Percentiles rank a stretch among this genome's conserved stretches.
Conservation (phyloP, 2,113 vertebrate species). For the Onychostoma macrolepis region DNA sequence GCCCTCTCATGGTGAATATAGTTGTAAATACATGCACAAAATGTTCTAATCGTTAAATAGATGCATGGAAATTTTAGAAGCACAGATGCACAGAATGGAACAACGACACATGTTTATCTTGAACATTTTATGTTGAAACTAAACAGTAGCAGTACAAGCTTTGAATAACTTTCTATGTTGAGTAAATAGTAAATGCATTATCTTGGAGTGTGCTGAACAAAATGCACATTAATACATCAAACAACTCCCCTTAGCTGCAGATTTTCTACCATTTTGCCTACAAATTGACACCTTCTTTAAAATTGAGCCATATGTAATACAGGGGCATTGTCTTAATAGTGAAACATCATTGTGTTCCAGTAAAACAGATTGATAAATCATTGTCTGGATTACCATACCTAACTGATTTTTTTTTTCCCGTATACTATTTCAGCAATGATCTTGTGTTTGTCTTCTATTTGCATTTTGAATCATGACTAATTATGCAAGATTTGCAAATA, state of each 20-base stretch:
- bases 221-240: neutral
- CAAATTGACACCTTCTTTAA: neutral
- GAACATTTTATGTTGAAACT: neutral
- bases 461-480: no score
- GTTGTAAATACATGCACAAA: neutral
- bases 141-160: neutral
- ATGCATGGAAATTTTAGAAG: neutral
- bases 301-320: neutral
- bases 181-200: neutral
- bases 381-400: no score
- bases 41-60: neutral
- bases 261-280: neutral
- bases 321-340: neutral
- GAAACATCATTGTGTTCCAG: neutral
- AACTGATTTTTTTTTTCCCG: no score
- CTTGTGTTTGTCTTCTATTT: no score
- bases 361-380: neutral
- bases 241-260: neutral
- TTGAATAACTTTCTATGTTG: neutral
- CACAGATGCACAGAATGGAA: neutral
- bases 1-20: conserved; percentile 28
- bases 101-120: neutral
- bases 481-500: no score
- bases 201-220: neutral
- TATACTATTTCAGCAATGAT: no score